Percentiles rank a stretch among this genome's conserved stretches.
Evolutionary conservation across 1,140 invertebrate genomes (phyloP).

Genomic region (Drosophila persimilis): DNA sequence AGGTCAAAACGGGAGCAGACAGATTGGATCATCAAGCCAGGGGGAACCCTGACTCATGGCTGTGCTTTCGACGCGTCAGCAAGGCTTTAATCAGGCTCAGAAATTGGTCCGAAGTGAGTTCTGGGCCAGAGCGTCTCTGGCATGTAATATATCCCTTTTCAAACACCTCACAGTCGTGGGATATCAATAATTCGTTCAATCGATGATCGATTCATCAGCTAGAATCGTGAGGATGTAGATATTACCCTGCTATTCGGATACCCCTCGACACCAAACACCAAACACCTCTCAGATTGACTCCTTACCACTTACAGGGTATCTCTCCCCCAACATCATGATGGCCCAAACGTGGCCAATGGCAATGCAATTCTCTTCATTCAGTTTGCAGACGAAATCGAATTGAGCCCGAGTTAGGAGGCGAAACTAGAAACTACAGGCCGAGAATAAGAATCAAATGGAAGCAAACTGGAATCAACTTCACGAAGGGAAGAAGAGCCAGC

Average conservation of each 20-base stretch:
- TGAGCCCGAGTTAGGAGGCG: slow-evolving; percentile 55
- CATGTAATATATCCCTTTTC: too few species aligned
- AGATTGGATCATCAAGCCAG: slow-evolving; percentile 35
- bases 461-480: slow-evolving; percentile 45
- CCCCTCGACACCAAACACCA: too few species aligned
- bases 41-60: slow-evolving; percentile 4
- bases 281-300: too few species aligned
- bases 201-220: too few species aligned
- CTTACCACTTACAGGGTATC: slow-evolving; percentile 17
- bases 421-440: slow-evolving; percentile 49
- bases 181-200: too few species aligned
- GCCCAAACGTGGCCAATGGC: slow-evolving; percentile 55
- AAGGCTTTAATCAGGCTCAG: background rate
- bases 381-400: slow-evolving; percentile 75
- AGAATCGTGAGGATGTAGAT: too few species aligned
- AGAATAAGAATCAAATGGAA: slow-evolving; percentile 49
- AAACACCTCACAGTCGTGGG: too few species aligned
- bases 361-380: slow-evolving; percentile 68
- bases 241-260: too few species aligned
- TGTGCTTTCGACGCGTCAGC: slow-evolving; percentile 28
- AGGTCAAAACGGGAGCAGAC: slow-evolving; percentile 15
- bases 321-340: background rate
- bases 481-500: background rate
- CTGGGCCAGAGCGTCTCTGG: too few species aligned
- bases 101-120: too few species aligned